A percentile compares a stretch with the other conserved stretches of the same genome.
Conservation (phyloP, 2,113 vertebrate genomes). For the Acrocephalus arundinaceus region DNA sequence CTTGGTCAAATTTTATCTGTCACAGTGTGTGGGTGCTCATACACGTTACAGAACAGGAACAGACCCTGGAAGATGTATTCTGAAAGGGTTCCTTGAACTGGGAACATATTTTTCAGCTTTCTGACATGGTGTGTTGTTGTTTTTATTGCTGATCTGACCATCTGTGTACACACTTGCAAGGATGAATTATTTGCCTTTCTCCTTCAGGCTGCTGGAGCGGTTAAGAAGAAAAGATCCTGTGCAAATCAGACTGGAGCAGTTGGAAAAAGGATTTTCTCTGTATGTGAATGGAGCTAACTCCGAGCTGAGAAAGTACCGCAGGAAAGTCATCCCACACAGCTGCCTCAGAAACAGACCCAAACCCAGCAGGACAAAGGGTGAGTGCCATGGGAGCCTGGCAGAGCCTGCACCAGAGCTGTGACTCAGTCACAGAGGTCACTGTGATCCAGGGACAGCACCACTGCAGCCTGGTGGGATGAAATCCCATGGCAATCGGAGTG, state of each 20-base stretch:
- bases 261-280: conserved; percentile 92
- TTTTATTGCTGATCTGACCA: background rate
- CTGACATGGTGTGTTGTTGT: background rate
- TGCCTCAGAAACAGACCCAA: conserved; percentile 55
- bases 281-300: conserved; percentile 96
- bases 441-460: background rate
- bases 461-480: background rate
- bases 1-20: background rate
- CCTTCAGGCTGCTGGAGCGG: conserved; percentile 79
- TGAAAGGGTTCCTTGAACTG: background rate
- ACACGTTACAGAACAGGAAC: background rate
- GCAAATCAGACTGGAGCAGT: conserved; percentile 82
- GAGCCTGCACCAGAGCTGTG: background rate
- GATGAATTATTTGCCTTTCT: background rate
- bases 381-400: background rate
- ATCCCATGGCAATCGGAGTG: background rate
- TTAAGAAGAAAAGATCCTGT: conserved; percentile 80
- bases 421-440: background rate
- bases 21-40: background rate
- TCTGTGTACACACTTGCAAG: background rate
- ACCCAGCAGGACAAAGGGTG: conserved; percentile 75
- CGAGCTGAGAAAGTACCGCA: conserved; percentile 64
- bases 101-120: background rate
- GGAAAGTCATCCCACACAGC: conserved; percentile 32
- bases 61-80: background rate